A percentile compares a stretch with the other conserved stretches of the same genome.
Conservation (phyloP, 1,140 invertebrate species). For the Drosophila neocordata region DNA sequence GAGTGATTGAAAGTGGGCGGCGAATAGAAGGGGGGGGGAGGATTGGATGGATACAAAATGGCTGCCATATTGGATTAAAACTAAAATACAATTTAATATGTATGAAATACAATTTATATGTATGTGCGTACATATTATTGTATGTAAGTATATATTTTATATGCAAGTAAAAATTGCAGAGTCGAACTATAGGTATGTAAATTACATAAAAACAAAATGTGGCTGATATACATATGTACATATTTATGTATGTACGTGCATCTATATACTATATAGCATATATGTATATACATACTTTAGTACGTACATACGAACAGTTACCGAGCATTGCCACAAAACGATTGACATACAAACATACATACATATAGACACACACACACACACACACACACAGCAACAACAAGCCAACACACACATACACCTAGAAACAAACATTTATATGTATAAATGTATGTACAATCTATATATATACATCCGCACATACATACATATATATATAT, state of each 20-base stretch:
- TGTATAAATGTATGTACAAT: conserved; percentile 37
- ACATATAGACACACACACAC: conserved; percentile 38
- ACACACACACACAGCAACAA: conserved; percentile 25
- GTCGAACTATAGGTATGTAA: conserved; percentile 41
- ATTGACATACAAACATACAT: conserved; percentile 70
- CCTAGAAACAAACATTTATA: conserved; percentile 24
- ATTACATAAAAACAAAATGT: conserved; percentile 39
- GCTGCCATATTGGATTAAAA: conserved; percentile 82
- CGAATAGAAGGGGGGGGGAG: conserved; percentile 50
- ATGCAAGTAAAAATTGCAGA: conserved; percentile 12
- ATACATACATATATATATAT: conserved; percentile 40
- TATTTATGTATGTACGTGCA: conserved; percentile 19
- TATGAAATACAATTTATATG: conserved; percentile 41
- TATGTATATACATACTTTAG: conserved; percentile 25
- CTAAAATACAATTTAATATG: conserved; percentile 78
- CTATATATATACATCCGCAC: conserved; percentile 59
- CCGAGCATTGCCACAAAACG: conserved; percentile 71
- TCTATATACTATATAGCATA: conserved; percentile 27
- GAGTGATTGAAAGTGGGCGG: conserved; percentile 34
- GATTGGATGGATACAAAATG: conserved; percentile 74
- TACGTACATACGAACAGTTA: conserved; percentile 66
- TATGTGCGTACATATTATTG: conserved; percentile 8
- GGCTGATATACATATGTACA: conserved; percentile 26
- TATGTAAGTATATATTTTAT: not conserved
- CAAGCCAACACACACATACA: conserved; percentile 47